A percentile compares a stretch with the other conserved stretches of the same genome.
Conservation (phyloP, 1,140 invertebrate genomes). For the Drosophila lacertosa region DNA sequence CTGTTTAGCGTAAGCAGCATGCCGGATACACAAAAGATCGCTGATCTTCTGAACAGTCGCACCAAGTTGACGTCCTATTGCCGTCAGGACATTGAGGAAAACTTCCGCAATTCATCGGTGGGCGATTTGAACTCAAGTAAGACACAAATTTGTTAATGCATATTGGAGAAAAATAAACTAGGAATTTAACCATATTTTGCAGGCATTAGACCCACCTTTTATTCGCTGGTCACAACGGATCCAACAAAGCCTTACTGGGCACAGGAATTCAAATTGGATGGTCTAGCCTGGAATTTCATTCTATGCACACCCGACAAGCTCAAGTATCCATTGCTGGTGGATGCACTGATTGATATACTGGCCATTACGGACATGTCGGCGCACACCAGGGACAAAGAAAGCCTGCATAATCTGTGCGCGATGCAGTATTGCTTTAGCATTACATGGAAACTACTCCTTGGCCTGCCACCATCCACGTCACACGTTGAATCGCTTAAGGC, state of each 20-base stretch:
- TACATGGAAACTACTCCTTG: slow-evolving; percentile 87
- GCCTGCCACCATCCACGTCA: slow-evolving; percentile 93
- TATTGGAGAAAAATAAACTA: neutral
- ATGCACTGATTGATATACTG: slow-evolving; percentile 92
- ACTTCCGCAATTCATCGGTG: slow-evolving; percentile 87
- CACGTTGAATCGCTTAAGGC: slow-evolving; percentile 92
- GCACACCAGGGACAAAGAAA: slow-evolving; percentile 86
- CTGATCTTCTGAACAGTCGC: slow-evolving; percentile 73
- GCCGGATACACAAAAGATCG: slow-evolving; percentile 72
- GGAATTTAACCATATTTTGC: neutral
- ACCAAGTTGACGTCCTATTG: slow-evolving; percentile 76
- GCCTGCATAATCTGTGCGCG: slow-evolving; percentile 90
- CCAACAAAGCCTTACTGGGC: slow-evolving; percentile 73
- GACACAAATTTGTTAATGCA: neutral
- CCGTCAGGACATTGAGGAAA: slow-evolving; percentile 90
- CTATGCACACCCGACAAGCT: slow-evolving; percentile 95
- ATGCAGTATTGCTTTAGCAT: slow-evolving; percentile 94
- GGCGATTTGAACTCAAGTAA: slow-evolving; percentile 67
- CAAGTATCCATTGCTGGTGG: slow-evolving; percentile 93
- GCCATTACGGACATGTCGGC: slow-evolving; percentile 88
- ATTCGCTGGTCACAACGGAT: slow-evolving; percentile 71
- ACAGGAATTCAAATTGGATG: slow-evolving; percentile 95
- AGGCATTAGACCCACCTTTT: slow-evolving; percentile 83
- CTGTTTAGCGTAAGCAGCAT: slow-evolving; percentile 80
- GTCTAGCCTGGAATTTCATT: slow-evolving; percentile 96